These are phyloP conservation scores for Drosophila nr. medialis DNA, from an alignment of 2,888 invertebrate genomes.

Conservation along the genomic window DNA sequence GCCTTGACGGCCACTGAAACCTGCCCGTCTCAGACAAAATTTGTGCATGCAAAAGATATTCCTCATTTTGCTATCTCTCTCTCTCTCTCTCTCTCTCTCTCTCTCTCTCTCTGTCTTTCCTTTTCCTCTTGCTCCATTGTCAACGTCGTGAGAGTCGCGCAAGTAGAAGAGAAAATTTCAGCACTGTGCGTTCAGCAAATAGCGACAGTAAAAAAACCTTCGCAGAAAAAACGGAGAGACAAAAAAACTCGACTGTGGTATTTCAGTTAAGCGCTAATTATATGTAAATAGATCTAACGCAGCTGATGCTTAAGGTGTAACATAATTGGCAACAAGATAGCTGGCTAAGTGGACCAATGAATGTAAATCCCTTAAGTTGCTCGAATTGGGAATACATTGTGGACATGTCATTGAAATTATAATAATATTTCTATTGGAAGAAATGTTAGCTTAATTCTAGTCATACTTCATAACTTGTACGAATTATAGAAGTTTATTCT, in stretches of 20 bases:
- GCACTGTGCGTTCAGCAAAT: conserved; percentile 48
- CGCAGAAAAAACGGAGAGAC: neutral
- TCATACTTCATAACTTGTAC: no score
- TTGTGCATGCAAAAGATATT: conserved; percentile 70
- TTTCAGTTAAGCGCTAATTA: conserved; percentile 68
- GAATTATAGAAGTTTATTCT: neutral
- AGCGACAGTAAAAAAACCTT: conserved; percentile 21
- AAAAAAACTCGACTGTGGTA: conserved; percentile 36
- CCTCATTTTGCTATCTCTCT: conserved; percentile 17
- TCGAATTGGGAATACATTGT: neutral
- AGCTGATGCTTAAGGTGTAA: conserved; percentile 56
- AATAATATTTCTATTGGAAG: neutral
- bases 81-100: conserved; percentile 4
- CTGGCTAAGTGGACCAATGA: neutral
- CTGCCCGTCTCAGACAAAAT: conserved; percentile 48
- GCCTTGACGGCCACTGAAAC: conserved; percentile 62
- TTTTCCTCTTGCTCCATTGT: conserved; percentile 65
- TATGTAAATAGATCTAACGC: conserved; percentile 72
- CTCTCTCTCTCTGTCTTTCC: conserved; percentile 4
- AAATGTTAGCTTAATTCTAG: no score
- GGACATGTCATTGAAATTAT: neutral
- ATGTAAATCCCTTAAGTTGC: neutral
- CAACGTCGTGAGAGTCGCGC: conserved; percentile 50
- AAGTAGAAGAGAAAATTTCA: conserved; percentile 35
- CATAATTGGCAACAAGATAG: conserved; percentile 60